Conservation (phyloP, 2,113 vertebrate genomes). For the human (Homo sapiens) region DNA sequence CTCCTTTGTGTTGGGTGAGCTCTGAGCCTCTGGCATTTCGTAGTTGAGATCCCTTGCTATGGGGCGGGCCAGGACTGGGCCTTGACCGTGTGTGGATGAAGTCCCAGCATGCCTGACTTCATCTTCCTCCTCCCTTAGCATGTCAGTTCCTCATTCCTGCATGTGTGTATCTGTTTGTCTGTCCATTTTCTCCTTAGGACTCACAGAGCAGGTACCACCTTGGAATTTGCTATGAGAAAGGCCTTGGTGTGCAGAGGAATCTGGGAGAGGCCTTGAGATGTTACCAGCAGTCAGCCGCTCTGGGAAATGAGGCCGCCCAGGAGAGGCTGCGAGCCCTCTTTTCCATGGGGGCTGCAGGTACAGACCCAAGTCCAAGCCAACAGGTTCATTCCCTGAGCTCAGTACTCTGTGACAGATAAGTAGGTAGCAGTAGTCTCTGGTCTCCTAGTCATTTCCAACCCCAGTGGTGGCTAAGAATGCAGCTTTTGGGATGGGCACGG, state of each 20-base stretch:
- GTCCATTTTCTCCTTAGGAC: conserved; percentile 84
- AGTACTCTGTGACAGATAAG: not conserved
- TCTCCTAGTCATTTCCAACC: not conserved
- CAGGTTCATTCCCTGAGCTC: not conserved
- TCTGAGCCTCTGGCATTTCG: not conserved
- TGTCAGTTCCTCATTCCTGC: not conserved
- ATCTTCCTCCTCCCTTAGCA: not conserved
- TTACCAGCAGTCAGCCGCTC: conserved; percentile 85
- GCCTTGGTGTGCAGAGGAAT: conserved; percentile 87
- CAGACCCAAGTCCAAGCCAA: not conserved
- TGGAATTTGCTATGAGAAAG: conserved; percentile 92
- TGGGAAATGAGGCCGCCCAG: conserved; percentile 84
- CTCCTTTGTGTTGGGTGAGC: not conserved
- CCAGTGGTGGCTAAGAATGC: not conserved
- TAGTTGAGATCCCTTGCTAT: not conserved
- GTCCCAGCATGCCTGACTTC: not conserved
- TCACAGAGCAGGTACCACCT: conserved; percentile 89
- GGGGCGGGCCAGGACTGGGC: fast-evolving
- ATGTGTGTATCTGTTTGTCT: conserved; percentile 25
- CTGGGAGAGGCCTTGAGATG: conserved; percentile 83
- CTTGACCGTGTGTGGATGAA: not conserved
- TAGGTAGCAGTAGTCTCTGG: not conserved
- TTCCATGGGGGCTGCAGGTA: conserved; percentile 78
- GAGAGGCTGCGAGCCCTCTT: conserved; percentile 79
- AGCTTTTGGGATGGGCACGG: not conserved